phyloP scores from a whole-genome alignment of 2,797 vertebrate genomes.

The Vultur gryphus region DNA sequence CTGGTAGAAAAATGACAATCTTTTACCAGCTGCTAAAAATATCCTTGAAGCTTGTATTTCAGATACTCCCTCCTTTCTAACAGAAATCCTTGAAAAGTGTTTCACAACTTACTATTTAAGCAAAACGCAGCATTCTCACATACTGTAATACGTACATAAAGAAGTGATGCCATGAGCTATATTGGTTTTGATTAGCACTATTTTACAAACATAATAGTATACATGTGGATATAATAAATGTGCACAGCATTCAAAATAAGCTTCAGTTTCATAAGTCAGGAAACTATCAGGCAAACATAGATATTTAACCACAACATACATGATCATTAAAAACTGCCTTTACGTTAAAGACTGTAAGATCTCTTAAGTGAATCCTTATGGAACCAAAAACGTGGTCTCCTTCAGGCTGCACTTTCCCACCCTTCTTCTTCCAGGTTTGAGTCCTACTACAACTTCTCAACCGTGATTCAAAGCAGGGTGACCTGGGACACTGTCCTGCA shows the following conservation, averaged over 20 bases:
- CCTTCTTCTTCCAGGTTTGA: background rate
- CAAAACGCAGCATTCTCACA: background rate
- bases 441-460: background rate
- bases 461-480: rapidly evolving
- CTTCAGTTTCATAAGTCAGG: background rate
- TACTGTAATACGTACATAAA: background rate
- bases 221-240: background rate
- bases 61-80: background rate
- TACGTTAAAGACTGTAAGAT: background rate
- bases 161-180: background rate
- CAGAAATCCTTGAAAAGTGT: background rate
- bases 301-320: background rate
- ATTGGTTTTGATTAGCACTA: background rate
- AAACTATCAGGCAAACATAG: background rate
- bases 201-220: background rate
- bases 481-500: background rate
- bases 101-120: background rate
- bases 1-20: background rate
- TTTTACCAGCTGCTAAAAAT: constrained; percentile 25
- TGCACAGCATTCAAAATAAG: background rate
- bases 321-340: background rate
- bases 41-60: background rate
- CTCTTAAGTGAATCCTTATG: background rate
- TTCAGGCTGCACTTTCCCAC: background rate
- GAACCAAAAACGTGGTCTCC: rapidly evolving